A percentile compares a stretch with the other conserved stretches of the same genome.
Conservation (phyloP, 2,888 invertebrate species). For the Myopa testacea region DNA sequence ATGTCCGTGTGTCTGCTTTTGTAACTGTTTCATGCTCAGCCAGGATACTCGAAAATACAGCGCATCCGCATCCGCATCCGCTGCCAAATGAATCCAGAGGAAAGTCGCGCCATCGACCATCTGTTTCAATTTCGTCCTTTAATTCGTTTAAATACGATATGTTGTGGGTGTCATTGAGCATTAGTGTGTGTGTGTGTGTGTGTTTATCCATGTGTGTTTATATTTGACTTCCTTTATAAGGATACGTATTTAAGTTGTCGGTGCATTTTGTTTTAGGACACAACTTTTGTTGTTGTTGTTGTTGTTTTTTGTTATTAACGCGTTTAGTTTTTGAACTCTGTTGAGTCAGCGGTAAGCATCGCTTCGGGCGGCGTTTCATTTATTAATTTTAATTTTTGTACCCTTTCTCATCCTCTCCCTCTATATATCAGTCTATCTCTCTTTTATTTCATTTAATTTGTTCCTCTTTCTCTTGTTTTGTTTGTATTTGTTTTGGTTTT, state of each 20-base stretch:
- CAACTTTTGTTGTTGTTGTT: too few species aligned
- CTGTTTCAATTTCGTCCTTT: conserved; percentile 44
- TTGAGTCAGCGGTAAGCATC: too few species aligned
- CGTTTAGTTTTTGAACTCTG: neutral
- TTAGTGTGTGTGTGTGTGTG: neutral
- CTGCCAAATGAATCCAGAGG: conserved; percentile 24
- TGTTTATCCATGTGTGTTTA: neutral
- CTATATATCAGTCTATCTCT: too few species aligned
- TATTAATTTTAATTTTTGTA: neutral
- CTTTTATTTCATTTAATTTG: too few species aligned
- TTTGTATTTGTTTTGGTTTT: too few species aligned
- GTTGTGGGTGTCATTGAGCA: neutral
- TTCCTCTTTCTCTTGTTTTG: too few species aligned
- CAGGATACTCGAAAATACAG: conserved; percentile 26
- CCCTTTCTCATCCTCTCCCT: too few species aligned
- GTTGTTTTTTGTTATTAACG: neutral
- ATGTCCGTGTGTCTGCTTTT: neutral
- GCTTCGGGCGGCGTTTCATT: neutral
- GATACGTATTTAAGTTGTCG: neutral
- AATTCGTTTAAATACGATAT: conserved; percentile 37
- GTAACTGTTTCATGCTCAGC: neutral
- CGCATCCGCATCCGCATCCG: conserved; percentile 10
- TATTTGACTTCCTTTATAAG: neutral
- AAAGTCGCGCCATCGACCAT: conserved; percentile 35
- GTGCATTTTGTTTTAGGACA: too few species aligned